These are phyloP conservation scores for Oophaga pumilio DNA, from an alignment of 2,113 vertebrate genomes.

Conservation along the genomic window DNA sequence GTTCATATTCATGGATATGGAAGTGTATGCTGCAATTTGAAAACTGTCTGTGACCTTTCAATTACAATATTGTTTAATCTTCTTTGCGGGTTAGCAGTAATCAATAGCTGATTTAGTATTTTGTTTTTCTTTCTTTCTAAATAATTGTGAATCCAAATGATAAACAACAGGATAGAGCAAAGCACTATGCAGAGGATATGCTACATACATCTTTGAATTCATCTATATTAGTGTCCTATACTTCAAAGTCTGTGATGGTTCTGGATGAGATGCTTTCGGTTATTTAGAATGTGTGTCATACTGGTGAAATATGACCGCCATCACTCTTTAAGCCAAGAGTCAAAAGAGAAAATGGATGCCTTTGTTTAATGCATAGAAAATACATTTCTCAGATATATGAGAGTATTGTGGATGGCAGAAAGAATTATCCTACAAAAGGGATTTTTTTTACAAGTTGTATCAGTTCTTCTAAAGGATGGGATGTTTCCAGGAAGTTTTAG, in stretches of 20 bases:
- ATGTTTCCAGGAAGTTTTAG: neutral
- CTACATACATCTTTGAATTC: slow-evolving; percentile 44
- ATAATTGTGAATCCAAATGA: slow-evolving; percentile 29
- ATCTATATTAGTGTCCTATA: slow-evolving; percentile 51
- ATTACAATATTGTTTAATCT: slow-evolving; percentile 35
- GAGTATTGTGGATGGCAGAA: slow-evolving; percentile 27
- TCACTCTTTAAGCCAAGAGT: slow-evolving; percentile 34
- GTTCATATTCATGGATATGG: neutral
- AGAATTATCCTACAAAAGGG: slow-evolving; percentile 16
- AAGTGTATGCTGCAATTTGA: neutral
- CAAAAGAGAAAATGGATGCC: slow-evolving; percentile 52
- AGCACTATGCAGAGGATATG: slow-evolving; percentile 16
- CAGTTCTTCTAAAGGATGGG: slow-evolving; percentile 12
- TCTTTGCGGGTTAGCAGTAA: slow-evolving; percentile 6
- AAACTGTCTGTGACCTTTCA: slow-evolving; percentile 11
- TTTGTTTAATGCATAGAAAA: slow-evolving; percentile 57
- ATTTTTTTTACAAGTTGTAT: slow-evolving; percentile 28
- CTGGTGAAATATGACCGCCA: slow-evolving; percentile 52
- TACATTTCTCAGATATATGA: slow-evolving; percentile 40
- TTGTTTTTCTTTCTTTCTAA: slow-evolving; percentile 41
- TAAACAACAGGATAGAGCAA: slow-evolving; percentile 29
- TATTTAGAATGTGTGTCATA: slow-evolving; percentile 53
- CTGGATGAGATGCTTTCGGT: slow-evolving; percentile 55
- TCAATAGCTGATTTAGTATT: slow-evolving; percentile 48
- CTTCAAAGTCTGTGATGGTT: slow-evolving; percentile 50